Conservation (phyloP, 2,888 invertebrate species). For the Prenolepis imparis region DNA sequence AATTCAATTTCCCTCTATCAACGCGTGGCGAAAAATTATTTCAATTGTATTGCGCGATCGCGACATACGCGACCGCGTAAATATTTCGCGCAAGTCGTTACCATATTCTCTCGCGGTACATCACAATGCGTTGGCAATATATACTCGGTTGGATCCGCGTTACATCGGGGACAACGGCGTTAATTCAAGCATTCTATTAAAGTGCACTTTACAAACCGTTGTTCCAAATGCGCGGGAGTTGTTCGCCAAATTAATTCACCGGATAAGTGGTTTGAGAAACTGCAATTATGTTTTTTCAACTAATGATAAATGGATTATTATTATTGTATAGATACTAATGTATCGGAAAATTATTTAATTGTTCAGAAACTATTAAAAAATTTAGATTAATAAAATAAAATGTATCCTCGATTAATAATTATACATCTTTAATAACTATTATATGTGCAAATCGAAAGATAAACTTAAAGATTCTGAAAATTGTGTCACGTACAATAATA, state of each 20-base stretch:
- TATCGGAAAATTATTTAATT: background rate
- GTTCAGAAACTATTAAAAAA: background rate
- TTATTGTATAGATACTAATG: background rate
- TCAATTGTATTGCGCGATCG: slow-evolving; percentile 63
- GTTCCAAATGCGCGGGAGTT: slow-evolving; percentile 21
- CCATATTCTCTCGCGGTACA: slow-evolving; percentile 59
- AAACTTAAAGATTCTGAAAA: slow-evolving; percentile 13
- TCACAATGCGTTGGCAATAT: slow-evolving; percentile 44
- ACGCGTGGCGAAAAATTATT: slow-evolving; percentile 39
- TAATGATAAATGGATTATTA: background rate
- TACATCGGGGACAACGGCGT: slow-evolving; percentile 34
- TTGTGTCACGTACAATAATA: slow-evolving; percentile 4
- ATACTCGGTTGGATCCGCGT: slow-evolving; percentile 33
- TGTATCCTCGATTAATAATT: background rate
- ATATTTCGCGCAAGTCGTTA: slow-evolving; percentile 57
- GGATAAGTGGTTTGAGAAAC: background rate
- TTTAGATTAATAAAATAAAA: background rate
- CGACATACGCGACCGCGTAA: slow-evolving; percentile 34
- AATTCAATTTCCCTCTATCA: slow-evolving; percentile 56
- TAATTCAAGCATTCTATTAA: slow-evolving; percentile 52
- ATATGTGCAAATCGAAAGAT: background rate
- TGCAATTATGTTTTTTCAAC: background rate
- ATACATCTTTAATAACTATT: background rate
- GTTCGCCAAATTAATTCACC: slow-evolving; percentile 20
- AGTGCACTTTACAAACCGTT: slow-evolving; percentile 36